Evolutionary conservation across 2,797 vertebrate species (phyloP).

Genomic region (Benthosema pterotum): DNA sequence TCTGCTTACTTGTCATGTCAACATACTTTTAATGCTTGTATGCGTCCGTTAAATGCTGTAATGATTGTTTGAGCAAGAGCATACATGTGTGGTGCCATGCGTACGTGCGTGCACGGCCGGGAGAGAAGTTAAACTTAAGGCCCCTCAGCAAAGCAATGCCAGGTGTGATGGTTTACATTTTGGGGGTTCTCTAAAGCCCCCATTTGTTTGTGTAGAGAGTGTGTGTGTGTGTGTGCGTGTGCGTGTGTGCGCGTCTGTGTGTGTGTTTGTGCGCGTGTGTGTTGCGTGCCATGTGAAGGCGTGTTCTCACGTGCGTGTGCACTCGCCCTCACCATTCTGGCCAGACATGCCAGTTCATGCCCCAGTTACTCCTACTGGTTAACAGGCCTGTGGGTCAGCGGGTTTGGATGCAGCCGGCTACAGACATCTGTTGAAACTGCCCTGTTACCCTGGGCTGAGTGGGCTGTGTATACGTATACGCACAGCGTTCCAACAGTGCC

Average conservation of each 20-base stretch:
- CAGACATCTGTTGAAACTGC: neutral
- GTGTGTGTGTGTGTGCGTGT: constrained; percentile 9
- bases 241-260: neutral
- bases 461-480: neutral
- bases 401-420: neutral
- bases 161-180: constrained; percentile 1
- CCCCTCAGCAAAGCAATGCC: constrained; percentile 3
- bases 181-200: neutral
- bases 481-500: neutral
- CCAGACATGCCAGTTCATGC: constrained; percentile 8
- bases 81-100: too few species aligned
- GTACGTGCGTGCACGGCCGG: neutral
- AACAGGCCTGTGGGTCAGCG: constrained; percentile 7
- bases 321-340: neutral
- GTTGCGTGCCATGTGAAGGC: neutral
- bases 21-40: too few species aligned
- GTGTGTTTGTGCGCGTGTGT: neutral
- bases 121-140: constrained; percentile 2
- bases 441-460: neutral
- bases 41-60: too few species aligned
- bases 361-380: constrained; percentile 8
- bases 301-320: neutral
- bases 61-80: too few species aligned
- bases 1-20: neutral
- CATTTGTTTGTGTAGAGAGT: neutral